These are phyloP conservation scores for Diabrotica virgifera DNA, from an alignment of 1,140 invertebrate genomes.

Conservation along the genomic window DNA sequence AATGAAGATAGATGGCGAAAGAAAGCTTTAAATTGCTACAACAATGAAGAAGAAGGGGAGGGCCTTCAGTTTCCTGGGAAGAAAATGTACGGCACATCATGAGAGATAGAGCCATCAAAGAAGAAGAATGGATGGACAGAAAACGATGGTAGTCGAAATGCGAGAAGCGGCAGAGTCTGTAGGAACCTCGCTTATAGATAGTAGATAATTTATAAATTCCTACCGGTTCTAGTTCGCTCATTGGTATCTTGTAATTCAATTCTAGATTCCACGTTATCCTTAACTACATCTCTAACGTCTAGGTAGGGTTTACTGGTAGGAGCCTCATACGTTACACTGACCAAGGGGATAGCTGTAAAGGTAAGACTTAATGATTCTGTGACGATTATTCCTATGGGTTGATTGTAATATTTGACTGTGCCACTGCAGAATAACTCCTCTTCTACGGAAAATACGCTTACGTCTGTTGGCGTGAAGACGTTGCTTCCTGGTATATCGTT, in stretches of 20 bases:
- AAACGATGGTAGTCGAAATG: too few relatives aligned
- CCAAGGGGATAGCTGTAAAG: slow-evolving; percentile 59
- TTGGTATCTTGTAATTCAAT: slow-evolving; percentile 30
- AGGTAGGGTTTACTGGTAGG: slow-evolving; percentile 54
- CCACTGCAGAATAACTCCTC: slow-evolving; percentile 53
- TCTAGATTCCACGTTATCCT: slow-evolving; percentile 21
- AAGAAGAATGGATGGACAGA: too few relatives aligned
- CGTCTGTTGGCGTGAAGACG: slow-evolving; percentile 47
- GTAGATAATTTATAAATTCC: slow-evolving; percentile 12
- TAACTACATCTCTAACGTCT: slow-evolving; percentile 57
- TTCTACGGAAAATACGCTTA: slow-evolving; percentile 34
- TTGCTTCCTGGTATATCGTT: slow-evolving; percentile 76
- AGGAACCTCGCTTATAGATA: too few relatives aligned
- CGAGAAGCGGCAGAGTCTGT: too few relatives aligned
- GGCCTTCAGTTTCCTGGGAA: too few relatives aligned
- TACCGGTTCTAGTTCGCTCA: slow-evolving; percentile 32
- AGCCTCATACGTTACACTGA: slow-evolving; percentile 63
- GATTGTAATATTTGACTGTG: slow-evolving; percentile 63
- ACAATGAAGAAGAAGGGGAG: too few relatives aligned
- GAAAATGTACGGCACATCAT: too few relatives aligned
- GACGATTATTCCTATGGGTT: slow-evolving; percentile 69
- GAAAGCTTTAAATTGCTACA: too few relatives aligned
- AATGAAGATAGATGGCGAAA: too few relatives aligned
- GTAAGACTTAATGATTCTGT: slow-evolving; percentile 61
- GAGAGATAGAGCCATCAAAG: too few relatives aligned